phyloP scores from a whole-genome alignment of 2,113 vertebrate genomes.

The Lepus timidus region DNA sequence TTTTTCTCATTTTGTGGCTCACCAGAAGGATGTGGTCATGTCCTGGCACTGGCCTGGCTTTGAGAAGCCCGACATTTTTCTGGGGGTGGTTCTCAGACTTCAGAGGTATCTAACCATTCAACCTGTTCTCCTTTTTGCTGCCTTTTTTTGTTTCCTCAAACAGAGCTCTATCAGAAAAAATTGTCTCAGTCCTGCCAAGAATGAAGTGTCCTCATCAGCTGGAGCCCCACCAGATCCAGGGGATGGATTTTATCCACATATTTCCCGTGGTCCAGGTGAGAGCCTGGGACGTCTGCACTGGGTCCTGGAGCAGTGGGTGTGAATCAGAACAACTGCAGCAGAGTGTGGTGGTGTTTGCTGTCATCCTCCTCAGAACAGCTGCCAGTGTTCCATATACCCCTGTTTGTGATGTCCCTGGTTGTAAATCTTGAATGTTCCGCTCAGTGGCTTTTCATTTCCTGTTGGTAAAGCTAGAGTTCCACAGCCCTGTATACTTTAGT shows the following conservation, averaged over 20 bases:
- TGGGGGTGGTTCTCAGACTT: background rate
- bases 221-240: slow-evolving; percentile 99
- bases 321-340: background rate
- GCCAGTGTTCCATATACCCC: rapidly evolving
- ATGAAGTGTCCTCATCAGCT: slow-evolving; percentile 99
- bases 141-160: slow-evolving; percentile 35
- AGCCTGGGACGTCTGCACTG: background rate
- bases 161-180: slow-evolving; percentile 98
- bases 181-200: slow-evolving; percentile 97
- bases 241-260: slow-evolving; percentile 99
- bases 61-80: background rate
- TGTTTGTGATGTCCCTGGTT: background rate
- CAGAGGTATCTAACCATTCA: background rate
- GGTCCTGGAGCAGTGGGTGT: background rate
- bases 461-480: background rate
- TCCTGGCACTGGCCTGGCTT: background rate
- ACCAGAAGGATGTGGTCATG: background rate
- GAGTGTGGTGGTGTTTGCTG: background rate
- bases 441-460: background rate
- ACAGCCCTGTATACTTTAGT: background rate
- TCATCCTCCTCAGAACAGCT: background rate
- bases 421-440: background rate
- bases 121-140: slow-evolving; percentile 1
- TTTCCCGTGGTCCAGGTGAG: slow-evolving; percentile 98
- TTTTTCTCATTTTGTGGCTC: background rate